A percentile compares a stretch with the other conserved stretches of the same genome.
Evolutionary conservation across 2,888 invertebrate genomes (phyloP).

Genomic region (Glomeris marginata): DNA sequence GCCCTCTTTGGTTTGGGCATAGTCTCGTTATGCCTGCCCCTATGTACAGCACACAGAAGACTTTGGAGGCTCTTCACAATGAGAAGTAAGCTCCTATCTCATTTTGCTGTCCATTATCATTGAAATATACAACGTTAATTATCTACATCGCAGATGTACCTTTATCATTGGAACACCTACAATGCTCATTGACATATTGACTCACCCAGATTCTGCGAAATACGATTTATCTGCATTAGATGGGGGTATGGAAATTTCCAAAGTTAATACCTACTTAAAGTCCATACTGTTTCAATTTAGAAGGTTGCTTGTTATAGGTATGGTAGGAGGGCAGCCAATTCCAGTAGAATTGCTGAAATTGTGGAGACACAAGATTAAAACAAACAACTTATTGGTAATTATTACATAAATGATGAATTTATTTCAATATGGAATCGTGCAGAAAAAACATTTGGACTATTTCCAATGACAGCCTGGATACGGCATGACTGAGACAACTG

Average conservation of each 20-base stretch:
- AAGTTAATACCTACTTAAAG: no score
- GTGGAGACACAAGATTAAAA: background rate
- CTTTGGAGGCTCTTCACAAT: slow-evolving; percentile 44
- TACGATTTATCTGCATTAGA: slow-evolving; percentile 1
- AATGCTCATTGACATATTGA: slow-evolving; percentile 64
- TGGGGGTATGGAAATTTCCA: slow-evolving; percentile 3
- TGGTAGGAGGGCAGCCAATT: background rate
- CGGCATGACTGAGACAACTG: no score
- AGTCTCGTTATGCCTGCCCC: slow-evolving; percentile 32
- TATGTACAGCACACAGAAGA: slow-evolving; percentile 30
- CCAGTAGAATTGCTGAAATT: background rate
- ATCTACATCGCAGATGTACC: no score
- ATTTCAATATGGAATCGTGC: no score
- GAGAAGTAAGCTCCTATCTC: slow-evolving; percentile 41
- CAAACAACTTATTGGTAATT: background rate
- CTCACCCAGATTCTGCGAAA: slow-evolving; percentile 32
- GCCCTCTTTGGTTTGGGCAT: slow-evolving; percentile 20
- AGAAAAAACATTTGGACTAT: no score
- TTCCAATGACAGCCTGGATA: background rate
- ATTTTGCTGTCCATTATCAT: background rate
- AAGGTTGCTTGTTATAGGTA: background rate
- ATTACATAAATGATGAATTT: no score
- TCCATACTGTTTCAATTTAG: no score
- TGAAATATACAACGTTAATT: no score
- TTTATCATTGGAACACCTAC: slow-evolving; percentile 65